Evolutionary conservation across 2,888 invertebrate genomes (phyloP), one percentile per base, ranked within the genome.

Genomic region (Synanthedon andrenaeformis): DNA sequence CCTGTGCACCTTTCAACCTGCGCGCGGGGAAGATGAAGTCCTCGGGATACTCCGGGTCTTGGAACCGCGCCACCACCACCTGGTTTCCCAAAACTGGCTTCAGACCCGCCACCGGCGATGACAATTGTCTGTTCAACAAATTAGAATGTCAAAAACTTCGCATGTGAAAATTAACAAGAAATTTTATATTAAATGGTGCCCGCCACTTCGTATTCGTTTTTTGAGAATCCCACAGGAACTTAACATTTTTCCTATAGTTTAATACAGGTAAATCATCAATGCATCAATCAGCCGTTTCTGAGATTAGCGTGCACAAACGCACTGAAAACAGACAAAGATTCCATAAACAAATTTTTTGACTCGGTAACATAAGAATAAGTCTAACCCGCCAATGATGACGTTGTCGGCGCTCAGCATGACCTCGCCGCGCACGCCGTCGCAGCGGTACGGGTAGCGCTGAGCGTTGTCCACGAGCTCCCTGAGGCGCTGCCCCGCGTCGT

Each of bases 391-490:
- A 49, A 90, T 79, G 8, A 78, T 71, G 48, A 95, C 91, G 68
- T 91, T 91, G 65, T 93, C 92, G 0, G 91, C 90, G 23, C 96
- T 91, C 23, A 92, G 76, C 71, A 94, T 86, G 54, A 97, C 91
- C 3, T 90, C 91, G 0, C 98, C 98, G 52, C 92, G 89, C 90
- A 98, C 93, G 1, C 98, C 98, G 55, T 96, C 91, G 60, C 94
- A 90, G 35, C 90, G 82, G 62, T 90, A 89, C 0, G 89, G 79
- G 58, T 93, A 84, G 59, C 92, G 90, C 56, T 92, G 82, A 59
- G 90, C 90, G 5, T 79, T 67, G 12, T 89, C 84, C 35, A 82
- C 62, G 54, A 91, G 90, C 49, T 84, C 80, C 23, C 70, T 57
- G 45, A 72, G 62, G 41, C 66, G 60, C 1, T 51, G 56, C 0